phyloP scores from a whole-genome alignment of 92 coral and sea anemone genomes.

The Montipora capitata region DNA sequence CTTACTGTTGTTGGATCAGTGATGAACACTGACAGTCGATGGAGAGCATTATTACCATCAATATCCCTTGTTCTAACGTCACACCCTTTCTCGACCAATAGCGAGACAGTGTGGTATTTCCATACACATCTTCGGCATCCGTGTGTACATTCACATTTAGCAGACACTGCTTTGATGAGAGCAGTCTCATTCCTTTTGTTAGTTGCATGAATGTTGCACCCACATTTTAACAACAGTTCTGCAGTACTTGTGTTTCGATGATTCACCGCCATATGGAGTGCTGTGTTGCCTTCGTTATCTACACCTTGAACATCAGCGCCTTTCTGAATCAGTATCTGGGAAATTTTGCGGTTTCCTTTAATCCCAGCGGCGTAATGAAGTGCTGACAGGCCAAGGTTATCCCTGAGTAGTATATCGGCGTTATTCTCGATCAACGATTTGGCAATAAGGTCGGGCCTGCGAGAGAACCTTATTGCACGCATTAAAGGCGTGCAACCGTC shows the following conservation, averaged over 20 bases:
- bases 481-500: conserved; percentile 86
- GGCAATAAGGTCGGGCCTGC: conserved; percentile 72
- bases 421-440: conserved; percentile 67
- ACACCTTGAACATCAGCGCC: conserved; percentile 72
- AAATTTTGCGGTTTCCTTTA: conserved; percentile 77
- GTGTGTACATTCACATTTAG: conserved; percentile 84
- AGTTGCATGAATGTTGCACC: conserved; percentile 53
- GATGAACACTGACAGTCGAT: conserved; percentile 80
- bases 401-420: conserved; percentile 59
- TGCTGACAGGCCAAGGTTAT: conserved; percentile 68
- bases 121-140: conserved; percentile 90
- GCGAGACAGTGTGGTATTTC: conserved; percentile 87
- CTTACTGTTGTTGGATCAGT: conserved; percentile 85
- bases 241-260: conserved; percentile 85
- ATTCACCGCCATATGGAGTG: conserved; percentile 84
- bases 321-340: conserved; percentile 73
- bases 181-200: conserved; percentile 77
- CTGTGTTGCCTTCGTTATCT: conserved; percentile 76
- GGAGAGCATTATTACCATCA: conserved; percentile 83
- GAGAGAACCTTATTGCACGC: conserved; percentile 72
- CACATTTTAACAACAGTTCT: conserved; percentile 71
- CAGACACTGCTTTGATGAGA: conserved; percentile 81
- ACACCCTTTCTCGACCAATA: conserved; percentile 78
- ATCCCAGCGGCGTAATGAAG: conserved; percentile 87
- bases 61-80: conserved; percentile 73